Evolutionary conservation across 2,888 invertebrate genomes (phyloP), one percentile per base, ranked within the genome.

Genomic region (Nemurella pictetii): DNA sequence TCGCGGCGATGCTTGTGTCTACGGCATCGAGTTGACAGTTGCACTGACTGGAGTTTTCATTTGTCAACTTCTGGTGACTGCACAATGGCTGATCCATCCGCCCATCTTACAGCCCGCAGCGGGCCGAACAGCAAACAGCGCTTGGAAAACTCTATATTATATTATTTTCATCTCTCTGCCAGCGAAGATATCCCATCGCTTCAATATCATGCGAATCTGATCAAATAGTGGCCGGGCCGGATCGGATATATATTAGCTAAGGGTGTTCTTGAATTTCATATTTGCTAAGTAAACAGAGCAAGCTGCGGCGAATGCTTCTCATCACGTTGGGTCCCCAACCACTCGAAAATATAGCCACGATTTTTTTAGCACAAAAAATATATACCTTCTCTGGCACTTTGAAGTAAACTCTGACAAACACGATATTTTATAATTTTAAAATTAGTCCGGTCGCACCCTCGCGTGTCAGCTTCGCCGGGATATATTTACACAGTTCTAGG

Each of bases 241-340:
- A 73, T 77, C 81, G 83, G 72, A 83, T 83, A 84, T 84, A 84
- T 84, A 86, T 85, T 84, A 85, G 85, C 25, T 28, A 84, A 55
- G 75, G 36, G 55, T 83, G 73, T 83, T 83, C 86, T 85, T 80
- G 85, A 85, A 84, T 86, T 86, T 86, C 86, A 86, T 86, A 86
- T 86, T 86, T 86, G 85, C 86, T 86, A 85, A 86, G 86, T 85
- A 84, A 86, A 86, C 85, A 86, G 28, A 83, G 84, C 75, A 20
- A n/a, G n/a, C 30, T 30, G 78, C 30, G n/a, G 9, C 78, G 55
- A 55, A 20, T 12, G 15, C 15, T 55, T 55, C 55, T 55, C 15
- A 55, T 55, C 55, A 55, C 55, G 55, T 55, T 20, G 55, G 9
- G 1, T 20, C 55, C 55, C 20, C 55, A 20, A 2, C 55, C 55